A percentile compares a stretch with the other conserved stretches of the same genome.
Evolutionary conservation across 2,888 invertebrate genomes (phyloP).

Genomic region (Pediacus dermestoides): DNA sequence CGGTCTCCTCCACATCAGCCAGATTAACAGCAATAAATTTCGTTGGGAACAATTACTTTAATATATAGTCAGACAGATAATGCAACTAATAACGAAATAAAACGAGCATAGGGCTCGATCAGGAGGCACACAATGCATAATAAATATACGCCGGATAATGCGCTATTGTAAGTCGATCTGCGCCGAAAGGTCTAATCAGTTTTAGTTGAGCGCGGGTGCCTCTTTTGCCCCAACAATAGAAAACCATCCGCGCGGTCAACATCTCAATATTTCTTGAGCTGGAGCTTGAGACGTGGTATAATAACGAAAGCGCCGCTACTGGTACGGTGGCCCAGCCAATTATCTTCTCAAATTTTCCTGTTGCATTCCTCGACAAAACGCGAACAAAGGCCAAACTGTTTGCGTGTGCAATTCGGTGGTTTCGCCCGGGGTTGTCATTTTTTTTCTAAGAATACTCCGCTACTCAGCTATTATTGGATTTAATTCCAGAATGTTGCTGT

Average conservation of each 20-base stretch:
- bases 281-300: constrained; percentile 18
- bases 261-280: constrained; percentile 6
- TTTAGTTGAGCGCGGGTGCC: no score
- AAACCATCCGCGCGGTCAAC: constrained; percentile 1
- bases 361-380: constrained; percentile 40
- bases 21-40: constrained; percentile 20
- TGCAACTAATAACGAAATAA: constrained; percentile 19
- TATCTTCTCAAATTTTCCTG: constrained; percentile 37
- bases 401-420: constrained; percentile 41
- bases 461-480: no score
- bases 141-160: no score
- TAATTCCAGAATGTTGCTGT: no score
- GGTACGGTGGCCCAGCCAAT: constrained; percentile 36
- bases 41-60: constrained; percentile 16
- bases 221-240: no score
- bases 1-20: no score
- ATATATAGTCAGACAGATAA: constrained; percentile 15
- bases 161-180: no score
- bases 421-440: constrained; percentile 43
- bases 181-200: no score
- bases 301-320: constrained; percentile 32
- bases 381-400: constrained; percentile 39
- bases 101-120: constrained; percentile 15
- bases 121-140: constrained; percentile 17
- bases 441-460: constrained; percentile 26